These are phyloP conservation scores for Unio pictorum DNA, from an alignment of 2,888 invertebrate genomes.

Conservation along the genomic window DNA sequence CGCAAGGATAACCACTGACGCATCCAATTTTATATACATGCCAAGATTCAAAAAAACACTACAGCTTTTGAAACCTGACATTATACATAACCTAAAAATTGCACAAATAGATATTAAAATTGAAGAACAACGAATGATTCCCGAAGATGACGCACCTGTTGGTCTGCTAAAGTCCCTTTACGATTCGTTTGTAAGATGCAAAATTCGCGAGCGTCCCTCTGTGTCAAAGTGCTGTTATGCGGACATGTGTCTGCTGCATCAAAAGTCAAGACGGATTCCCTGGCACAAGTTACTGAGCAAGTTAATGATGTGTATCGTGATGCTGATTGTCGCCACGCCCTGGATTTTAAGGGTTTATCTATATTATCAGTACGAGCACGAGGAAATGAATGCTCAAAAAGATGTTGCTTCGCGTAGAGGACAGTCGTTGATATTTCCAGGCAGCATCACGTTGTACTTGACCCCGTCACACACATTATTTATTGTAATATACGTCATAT, in stretches of 20 bases:
- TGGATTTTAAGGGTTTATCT: slow-evolving; percentile 53
- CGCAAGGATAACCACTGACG: slow-evolving; percentile 7
- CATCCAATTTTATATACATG: slow-evolving; percentile 17
- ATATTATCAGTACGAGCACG: slow-evolving; percentile 54
- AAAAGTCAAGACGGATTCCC: slow-evolving; percentile 16
- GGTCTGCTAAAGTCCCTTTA: slow-evolving; percentile 46
- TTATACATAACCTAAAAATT: slow-evolving; percentile 22
- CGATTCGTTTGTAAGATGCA: slow-evolving; percentile 55
- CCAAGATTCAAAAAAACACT: slow-evolving; percentile 21
- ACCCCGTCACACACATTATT: slow-evolving; percentile 62
- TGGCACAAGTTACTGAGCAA: slow-evolving; percentile 46
- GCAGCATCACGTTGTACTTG: slow-evolving; percentile 55
- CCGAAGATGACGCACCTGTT: slow-evolving; percentile 47
- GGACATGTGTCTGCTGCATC: slow-evolving; percentile 28
- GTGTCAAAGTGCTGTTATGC: slow-evolving; percentile 49
- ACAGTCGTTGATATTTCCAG: slow-evolving; percentile 39
- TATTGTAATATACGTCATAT: slow-evolving; percentile 54
- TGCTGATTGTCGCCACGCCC: slow-evolving; percentile 47
- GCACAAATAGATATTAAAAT: slow-evolving; percentile 42
- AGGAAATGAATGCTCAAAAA: slow-evolving; percentile 40
- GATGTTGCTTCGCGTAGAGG: slow-evolving; percentile 21
- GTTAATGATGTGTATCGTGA: slow-evolving; percentile 39
- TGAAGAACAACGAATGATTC: slow-evolving; percentile 42
- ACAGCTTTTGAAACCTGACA: slow-evolving; percentile 15
- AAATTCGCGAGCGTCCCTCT: slow-evolving; percentile 49